These are phyloP conservation scores for Ennomos fuscantarius DNA, from an alignment of 2,888 invertebrate species.

Conservation along the genomic window DNA sequence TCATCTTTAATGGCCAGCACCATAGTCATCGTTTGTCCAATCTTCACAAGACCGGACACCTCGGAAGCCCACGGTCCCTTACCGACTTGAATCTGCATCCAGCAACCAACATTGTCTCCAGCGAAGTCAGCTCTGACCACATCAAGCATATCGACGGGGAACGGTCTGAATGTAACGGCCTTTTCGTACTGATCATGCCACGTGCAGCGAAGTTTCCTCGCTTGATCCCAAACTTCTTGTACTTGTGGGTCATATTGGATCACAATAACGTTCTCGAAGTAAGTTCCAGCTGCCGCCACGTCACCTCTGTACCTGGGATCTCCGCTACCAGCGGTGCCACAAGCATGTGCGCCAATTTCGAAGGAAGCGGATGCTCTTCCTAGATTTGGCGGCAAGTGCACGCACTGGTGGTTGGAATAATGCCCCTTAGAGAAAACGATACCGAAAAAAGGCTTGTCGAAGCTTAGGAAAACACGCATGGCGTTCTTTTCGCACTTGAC, in stretches of 20 bases:
- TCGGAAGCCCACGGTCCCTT: constrained; percentile 98
- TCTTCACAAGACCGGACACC: constrained; percentile 96
- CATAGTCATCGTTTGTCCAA: constrained; percentile 99
- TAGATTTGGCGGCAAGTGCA: constrained; percentile 94
- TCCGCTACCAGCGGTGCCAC: constrained; percentile 96
- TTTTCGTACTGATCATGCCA: constrained; percentile 99
- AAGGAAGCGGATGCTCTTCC: constrained; percentile 95
- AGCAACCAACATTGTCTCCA: constrained; percentile 97
- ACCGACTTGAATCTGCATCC: constrained; percentile 99
- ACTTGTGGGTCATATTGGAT: constrained; percentile 97
- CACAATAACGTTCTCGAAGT: constrained; percentile 97
- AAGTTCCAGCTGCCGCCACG: constrained; percentile 95
- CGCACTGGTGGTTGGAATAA: constrained; percentile 96
- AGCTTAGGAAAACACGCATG: constrained; percentile 97
- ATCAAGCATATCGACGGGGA: constrained; percentile 97
- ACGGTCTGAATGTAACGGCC: constrained; percentile 96
- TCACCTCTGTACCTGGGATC: constrained; percentile 96
- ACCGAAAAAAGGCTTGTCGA: constrained; percentile 97
- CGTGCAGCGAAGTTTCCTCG: constrained; percentile 95
- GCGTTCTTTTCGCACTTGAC: constrained; percentile 97
- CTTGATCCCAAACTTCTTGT: constrained; percentile 98
- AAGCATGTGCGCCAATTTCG: constrained; percentile 95
- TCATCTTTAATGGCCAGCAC: constrained; percentile 97
- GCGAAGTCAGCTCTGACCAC: constrained; percentile 98
- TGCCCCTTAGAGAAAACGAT: constrained; percentile 98